These are phyloP conservation scores for Ptilorrhoa leucosticta DNA, from an alignment of 2,113 vertebrate species.

Conservation along the genomic window DNA sequence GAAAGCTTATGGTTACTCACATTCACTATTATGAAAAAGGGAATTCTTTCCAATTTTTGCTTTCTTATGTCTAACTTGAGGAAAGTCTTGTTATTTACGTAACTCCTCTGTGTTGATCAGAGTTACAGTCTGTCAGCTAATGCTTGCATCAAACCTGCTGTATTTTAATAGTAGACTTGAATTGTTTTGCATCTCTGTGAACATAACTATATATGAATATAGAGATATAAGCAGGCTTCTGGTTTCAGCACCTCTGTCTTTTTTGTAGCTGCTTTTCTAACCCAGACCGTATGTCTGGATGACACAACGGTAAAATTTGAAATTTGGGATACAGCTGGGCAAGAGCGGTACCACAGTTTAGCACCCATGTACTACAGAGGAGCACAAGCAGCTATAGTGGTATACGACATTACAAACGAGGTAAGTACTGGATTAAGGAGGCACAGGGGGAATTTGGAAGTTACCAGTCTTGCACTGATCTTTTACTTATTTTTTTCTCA, in stretches of 20 bases:
- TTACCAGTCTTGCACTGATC: background rate
- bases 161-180: background rate
- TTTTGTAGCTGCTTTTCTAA: slow-evolving; percentile 95
- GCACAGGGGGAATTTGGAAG: background rate
- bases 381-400: slow-evolving; percentile 98
- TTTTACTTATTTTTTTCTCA: background rate
- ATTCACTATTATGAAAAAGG: background rate
- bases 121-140: background rate
- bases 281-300: slow-evolving; percentile 97
- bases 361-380: slow-evolving; percentile 99
- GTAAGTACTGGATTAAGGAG: slow-evolving; percentile 64
- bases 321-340: slow-evolving; percentile 98
- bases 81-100: background rate
- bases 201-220: background rate
- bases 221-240: background rate
- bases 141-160: background rate
- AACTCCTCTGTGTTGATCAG: background rate
- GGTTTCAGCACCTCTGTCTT: slow-evolving; percentile 42
- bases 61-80: background rate
- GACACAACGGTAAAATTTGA: slow-evolving; percentile 99
- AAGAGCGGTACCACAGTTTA: slow-evolving; percentile 98
- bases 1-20: background rate
- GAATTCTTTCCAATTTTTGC: background rate
- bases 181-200: background rate
- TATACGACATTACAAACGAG: slow-evolving; percentile 98